Evolutionary conservation across 2,888 invertebrate species (phyloP).

Genomic region (Ashinkailepas kermadecensis): DNA sequence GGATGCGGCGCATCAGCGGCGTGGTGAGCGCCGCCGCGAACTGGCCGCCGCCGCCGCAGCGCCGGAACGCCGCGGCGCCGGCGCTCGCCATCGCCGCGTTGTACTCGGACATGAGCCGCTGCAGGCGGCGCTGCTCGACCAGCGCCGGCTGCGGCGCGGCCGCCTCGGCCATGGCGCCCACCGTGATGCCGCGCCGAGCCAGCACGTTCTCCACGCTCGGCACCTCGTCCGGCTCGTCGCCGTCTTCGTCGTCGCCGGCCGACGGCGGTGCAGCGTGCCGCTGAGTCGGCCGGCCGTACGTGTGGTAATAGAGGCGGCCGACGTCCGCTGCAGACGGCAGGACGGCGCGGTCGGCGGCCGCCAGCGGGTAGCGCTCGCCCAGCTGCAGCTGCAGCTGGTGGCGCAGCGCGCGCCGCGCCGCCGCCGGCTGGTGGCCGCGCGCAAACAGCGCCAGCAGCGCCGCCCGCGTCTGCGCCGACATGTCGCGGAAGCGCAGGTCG

Average conservation of each 20-base stretch:
- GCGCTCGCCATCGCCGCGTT: background rate
- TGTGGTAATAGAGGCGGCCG: slow-evolving; percentile 29
- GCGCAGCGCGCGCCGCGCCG: slow-evolving; percentile 2
- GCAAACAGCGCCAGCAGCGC: background rate
- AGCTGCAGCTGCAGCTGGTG: slow-evolving; percentile 11
- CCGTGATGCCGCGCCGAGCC: slow-evolving; percentile 56
- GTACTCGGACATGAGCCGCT: slow-evolving; percentile 50
- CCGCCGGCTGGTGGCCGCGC: slow-evolving; percentile 1
- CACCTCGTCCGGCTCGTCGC: slow-evolving; percentile 27
- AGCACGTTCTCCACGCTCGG: slow-evolving; percentile 25
- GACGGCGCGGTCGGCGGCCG: slow-evolving; percentile 13
- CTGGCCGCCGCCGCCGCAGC: slow-evolving; percentile 19
- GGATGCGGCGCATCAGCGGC: slow-evolving; percentile 84
- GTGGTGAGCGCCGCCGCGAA: slow-evolving; percentile 54
- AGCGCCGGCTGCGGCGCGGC: slow-evolving; percentile 38
- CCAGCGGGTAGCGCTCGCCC: background rate
- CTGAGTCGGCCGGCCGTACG: slow-evolving; percentile 20
- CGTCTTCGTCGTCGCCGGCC: slow-evolving; percentile 46
- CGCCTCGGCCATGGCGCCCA: slow-evolving; percentile 81
- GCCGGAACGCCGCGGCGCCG: slow-evolving; percentile 51
- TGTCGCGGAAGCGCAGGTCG: slow-evolving; percentile 11
- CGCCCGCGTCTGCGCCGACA: background rate
- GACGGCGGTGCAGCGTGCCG: slow-evolving; percentile 22
- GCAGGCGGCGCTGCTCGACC: slow-evolving; percentile 46
- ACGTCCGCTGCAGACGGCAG: background rate